Conservation (phyloP, 2,797 vertebrate species). For the Bufotes viridis region DNA sequence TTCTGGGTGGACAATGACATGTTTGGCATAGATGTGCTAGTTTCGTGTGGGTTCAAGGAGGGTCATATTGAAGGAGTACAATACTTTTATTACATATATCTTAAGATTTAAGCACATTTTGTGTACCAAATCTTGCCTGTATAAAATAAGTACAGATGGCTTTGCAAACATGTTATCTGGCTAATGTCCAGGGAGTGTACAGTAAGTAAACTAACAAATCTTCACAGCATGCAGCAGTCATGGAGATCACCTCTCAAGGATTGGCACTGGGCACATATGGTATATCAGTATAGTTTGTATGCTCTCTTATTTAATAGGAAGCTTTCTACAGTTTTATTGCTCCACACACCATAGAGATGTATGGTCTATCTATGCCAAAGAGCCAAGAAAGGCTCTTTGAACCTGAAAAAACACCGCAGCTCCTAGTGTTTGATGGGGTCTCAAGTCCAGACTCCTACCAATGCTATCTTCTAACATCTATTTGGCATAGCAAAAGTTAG, state of each 20-base stretch:
- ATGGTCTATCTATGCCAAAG: too few relatives aligned
- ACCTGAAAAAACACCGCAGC: not conserved
- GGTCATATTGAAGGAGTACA: not conserved
- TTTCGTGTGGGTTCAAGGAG: not conserved
- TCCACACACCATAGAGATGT: too few relatives aligned
- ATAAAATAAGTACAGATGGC: not conserved
- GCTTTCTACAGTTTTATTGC: too few relatives aligned
- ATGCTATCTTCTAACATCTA: not conserved
- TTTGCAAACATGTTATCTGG: not conserved
- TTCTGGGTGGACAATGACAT: not conserved
- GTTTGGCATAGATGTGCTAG: not conserved
- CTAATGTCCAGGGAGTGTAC: not conserved
- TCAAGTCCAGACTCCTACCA: not conserved
- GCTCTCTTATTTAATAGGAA: too few relatives aligned
- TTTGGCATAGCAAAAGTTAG: not conserved
- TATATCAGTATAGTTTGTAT: too few relatives aligned
- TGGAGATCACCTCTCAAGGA: not conserved
- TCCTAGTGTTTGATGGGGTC: not conserved
- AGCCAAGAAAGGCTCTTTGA: not conserved
- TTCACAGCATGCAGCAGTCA: not conserved
- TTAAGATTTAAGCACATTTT: too few relatives aligned
- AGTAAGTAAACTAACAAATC: not conserved
- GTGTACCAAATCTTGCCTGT: not conserved
- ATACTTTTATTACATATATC: not conserved
- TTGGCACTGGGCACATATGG: not conserved